These are phyloP conservation scores for Lithophane socia DNA, from an alignment of 2,888 invertebrate genomes.

Conservation along the genomic window DNA sequence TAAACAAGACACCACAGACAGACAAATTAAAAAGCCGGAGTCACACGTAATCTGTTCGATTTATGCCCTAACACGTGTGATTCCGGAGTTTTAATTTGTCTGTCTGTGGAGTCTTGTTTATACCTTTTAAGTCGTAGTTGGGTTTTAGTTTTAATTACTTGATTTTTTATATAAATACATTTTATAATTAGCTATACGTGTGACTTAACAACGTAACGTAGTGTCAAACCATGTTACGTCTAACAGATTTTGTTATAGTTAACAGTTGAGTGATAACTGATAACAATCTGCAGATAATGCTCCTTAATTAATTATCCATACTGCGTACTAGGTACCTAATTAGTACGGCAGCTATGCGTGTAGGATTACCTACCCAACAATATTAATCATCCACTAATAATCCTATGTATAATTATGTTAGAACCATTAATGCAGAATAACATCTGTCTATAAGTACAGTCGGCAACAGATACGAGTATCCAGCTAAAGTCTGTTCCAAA, in stretches of 20 bases:
- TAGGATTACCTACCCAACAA: neutral
- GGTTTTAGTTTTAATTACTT: no score
- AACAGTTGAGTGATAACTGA: conserved; percentile 21
- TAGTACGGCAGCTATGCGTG: neutral
- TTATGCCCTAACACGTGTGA: no score
- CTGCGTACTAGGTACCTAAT: conserved; percentile 17
- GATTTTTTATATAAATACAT: neutral
- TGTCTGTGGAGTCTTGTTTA: no score
- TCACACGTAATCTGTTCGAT: no score
- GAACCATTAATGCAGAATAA: neutral
- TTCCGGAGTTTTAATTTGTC: no score
- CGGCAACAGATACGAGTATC: neutral
- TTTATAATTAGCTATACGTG: neutral
- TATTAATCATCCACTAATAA: neutral
- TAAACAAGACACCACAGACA: no score
- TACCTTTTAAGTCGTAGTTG: no score
- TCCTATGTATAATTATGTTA: neutral
- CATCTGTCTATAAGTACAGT: neutral
- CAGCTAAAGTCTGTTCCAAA: neutral
- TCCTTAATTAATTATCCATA: conserved; percentile 31
- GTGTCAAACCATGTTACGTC: neutral
- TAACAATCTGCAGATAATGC: conserved; percentile 27
- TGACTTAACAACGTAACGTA: no score
- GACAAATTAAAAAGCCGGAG: no score
- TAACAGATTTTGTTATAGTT: neutral